These are phyloP conservation scores for Muschampia plurimacula DNA, from an alignment of 2,888 invertebrate species.

Conservation along the genomic window DNA sequence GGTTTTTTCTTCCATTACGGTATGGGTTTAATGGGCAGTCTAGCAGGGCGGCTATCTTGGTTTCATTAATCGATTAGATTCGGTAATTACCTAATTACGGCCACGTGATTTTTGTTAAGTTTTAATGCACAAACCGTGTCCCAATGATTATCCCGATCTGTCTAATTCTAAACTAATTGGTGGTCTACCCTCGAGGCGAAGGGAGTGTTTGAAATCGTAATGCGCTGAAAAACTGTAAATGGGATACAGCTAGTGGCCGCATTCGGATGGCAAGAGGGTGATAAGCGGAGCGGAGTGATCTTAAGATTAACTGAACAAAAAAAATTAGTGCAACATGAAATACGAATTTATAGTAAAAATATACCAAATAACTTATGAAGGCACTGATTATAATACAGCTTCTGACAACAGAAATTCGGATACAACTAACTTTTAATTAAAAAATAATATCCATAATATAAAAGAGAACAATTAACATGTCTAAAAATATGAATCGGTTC, in stretches of 20 bases:
- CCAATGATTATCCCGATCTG: conserved; percentile 76
- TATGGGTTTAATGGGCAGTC: conserved; percentile 78
- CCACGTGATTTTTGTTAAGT: conserved; percentile 76
- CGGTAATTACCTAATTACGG: conserved; percentile 85
- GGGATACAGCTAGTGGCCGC: conserved; percentile 34
- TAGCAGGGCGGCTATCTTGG: conserved; percentile 75
- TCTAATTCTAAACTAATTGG: conserved; percentile 67
- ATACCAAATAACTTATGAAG: too few species aligned
- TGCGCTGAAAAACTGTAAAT: conserved; percentile 52
- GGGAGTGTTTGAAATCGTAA: conserved; percentile 55
- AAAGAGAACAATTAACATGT: too few species aligned
- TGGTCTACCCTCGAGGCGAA: conserved; percentile 54
- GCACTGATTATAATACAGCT: too few species aligned
- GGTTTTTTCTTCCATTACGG: conserved; percentile 78
- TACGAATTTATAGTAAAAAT: too few species aligned
- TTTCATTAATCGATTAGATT: conserved; percentile 85
- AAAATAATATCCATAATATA: too few species aligned
- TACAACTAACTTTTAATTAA: too few species aligned
- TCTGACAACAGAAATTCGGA: too few species aligned
- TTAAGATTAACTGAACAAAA: neutral
- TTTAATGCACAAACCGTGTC: conserved; percentile 84
- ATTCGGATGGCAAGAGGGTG: neutral
- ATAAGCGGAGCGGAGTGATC: conserved; percentile 12
- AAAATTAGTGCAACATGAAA: too few species aligned
- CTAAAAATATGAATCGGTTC: too few species aligned